Base-by-base conservation (phyloP, 2,888 invertebrate genomes). In the Chymomyza amoena region DNA sequence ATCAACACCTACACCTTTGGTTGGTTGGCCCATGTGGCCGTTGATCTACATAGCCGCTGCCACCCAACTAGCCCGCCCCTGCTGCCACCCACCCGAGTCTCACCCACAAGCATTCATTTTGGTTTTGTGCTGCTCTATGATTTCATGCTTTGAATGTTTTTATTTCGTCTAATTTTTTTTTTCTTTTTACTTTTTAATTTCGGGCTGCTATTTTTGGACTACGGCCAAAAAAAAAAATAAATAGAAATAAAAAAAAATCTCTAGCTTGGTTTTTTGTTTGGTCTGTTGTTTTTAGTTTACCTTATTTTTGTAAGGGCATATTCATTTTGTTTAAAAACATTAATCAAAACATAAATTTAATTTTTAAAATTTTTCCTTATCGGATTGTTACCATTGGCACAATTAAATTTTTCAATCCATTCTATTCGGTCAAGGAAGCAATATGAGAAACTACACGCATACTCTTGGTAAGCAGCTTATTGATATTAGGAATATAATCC, bases 121-220 rank as follows among this genome's bases (percentile, higher is more conserved):
- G 54, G 54, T 18, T 20, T 54, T 54, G 54, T 20, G 54, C 18
- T 51, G 16, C 71, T 75, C 73, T 61, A 84, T 79, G 87, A 87
- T 84, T 82, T 81, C 75, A 81, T 79, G 70, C 68, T 67, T 72
- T 70, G 70, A 77, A 84, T 81, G 83, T 82, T 78, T 87, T 80
- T 70, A 75, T 75, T 73, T 70, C 32, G 60, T 71, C 6, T 61
- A 39, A 36, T 61, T 16, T 39, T 32, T 16, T 61, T 25, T 56
- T 56, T 56, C 13, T 56, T 56, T 25, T 20, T 57, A 25, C 15
- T 57, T 57, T 57, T 57, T 57, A 57, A 57, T 57, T 57, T 54
- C 15, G 20, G 28, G 57, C 20, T 61, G 70, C 77, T 83, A 83
- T 85, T 83, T 83, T 87, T 77, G 86, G 81, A 77, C 50, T 61